A percentile compares a stretch with the other conserved stretches of the same genome.
Conservation (phyloP, 1,140 invertebrate genomes). For the Cydia splendana region DNA sequence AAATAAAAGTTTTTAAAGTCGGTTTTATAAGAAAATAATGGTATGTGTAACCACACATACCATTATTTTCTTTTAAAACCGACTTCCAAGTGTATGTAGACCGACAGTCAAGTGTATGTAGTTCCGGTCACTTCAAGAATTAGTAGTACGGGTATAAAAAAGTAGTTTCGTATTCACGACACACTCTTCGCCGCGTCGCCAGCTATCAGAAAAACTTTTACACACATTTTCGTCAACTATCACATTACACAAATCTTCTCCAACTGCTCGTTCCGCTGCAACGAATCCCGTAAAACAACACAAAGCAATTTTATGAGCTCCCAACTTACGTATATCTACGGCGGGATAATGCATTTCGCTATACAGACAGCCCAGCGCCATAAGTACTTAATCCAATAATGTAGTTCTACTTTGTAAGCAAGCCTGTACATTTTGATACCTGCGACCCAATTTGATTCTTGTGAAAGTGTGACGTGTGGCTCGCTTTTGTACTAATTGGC, state of each 20-base stretch:
- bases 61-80: too few species aligned
- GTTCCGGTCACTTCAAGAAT: too few species aligned
- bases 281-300: constrained; percentile 18
- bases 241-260: background rate
- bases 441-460: background rate
- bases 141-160: too few species aligned
- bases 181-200: background rate
- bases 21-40: too few species aligned
- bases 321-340: constrained; percentile 14
- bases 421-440: constrained; percentile 23
- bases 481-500: background rate
- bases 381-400: constrained; percentile 32
- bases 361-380: constrained; percentile 1
- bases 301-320: constrained; percentile 19
- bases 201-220: background rate
- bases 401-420: constrained; percentile 29
- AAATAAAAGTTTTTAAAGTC: too few species aligned
- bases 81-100: too few species aligned
- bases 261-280: background rate
- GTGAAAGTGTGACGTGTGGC: background rate
- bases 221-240: background rate
- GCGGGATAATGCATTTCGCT: constrained; percentile 20
- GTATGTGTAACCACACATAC: too few species aligned
- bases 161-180: background rate
- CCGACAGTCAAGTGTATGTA: too few species aligned